phyloP scores from a whole-genome alignment of 23 tunicate species.

The Botrylloides violaceus region DNA sequence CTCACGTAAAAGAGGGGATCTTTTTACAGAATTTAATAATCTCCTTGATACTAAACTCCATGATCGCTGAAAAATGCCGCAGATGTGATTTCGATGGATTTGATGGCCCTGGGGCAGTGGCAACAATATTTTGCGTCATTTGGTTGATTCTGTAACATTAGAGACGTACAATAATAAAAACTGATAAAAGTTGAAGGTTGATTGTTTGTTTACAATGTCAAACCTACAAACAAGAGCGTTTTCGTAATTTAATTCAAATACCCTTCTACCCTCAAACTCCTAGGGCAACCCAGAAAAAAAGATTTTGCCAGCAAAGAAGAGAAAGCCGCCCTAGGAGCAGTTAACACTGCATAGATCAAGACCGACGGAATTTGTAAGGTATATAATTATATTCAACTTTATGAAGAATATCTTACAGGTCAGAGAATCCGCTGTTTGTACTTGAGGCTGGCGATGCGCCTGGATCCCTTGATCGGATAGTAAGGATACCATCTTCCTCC shows the following conservation, averaged over 20 bases:
- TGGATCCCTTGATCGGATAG: not conserved
- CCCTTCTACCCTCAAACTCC: too few species aligned
- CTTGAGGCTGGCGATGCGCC: constrained; percentile 57
- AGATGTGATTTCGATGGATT: constrained; percentile 34
- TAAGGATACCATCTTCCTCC: constrained; percentile 35
- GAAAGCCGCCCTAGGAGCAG: too few species aligned
- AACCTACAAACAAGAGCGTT: too few species aligned
- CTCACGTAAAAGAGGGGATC: constrained; percentile 35
- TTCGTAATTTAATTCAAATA: too few species aligned
- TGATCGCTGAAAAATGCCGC: constrained; percentile 85
- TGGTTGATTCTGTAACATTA: constrained; percentile 52
- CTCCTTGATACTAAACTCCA: constrained; percentile 89
- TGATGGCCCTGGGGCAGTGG: constrained; percentile 65
- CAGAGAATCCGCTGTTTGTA: constrained; percentile 55
- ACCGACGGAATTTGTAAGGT: too few species aligned
- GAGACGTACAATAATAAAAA: not conserved
- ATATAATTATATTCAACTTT: too few species aligned
- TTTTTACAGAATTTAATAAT: constrained; percentile 88
- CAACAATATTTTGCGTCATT: constrained; percentile 49
- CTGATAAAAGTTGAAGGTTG: too few species aligned
- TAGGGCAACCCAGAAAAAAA: too few species aligned
- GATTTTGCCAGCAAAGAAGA: too few species aligned
- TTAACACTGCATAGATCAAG: too few species aligned
- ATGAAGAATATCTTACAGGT: constrained; percentile 68
- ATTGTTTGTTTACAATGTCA: too few species aligned